Conservation (phyloP, 2,113 vertebrate genomes). For the Excalfactoria chinensis region DNA sequence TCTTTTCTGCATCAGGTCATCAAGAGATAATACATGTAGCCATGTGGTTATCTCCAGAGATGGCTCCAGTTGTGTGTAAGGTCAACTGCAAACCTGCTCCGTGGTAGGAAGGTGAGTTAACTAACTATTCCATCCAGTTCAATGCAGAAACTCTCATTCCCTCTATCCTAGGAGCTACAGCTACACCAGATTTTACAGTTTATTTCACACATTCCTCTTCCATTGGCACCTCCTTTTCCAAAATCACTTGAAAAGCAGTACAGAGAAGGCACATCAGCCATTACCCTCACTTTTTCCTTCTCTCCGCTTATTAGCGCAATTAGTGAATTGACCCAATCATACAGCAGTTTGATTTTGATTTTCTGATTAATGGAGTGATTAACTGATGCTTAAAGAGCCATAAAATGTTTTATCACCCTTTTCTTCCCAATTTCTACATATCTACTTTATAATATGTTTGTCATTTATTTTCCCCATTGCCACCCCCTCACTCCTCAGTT, state of each 20-base stretch:
- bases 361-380: slow-evolving; percentile 56
- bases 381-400: slow-evolving; percentile 22
- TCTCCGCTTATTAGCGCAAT: neutral
- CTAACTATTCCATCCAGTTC: neutral
- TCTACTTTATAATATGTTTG: neutral
- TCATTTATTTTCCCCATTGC: neutral
- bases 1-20: neutral
- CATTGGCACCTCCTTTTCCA: neutral
- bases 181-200: neutral
- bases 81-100: neutral
- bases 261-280: neutral
- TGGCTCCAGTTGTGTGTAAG: neutral
- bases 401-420: neutral
- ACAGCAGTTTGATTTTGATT: neutral
- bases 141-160: neutral
- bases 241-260: neutral
- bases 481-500: neutral
- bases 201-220: neutral
- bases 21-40: fast-evolving
- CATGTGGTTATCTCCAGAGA: neutral
- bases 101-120: neutral
- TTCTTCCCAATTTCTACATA: neutral
- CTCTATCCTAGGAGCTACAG: neutral
- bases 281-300: neutral
- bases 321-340: slow-evolving; percentile 36